A percentile compares a stretch with the other conserved stretches of the same genome.
Conservation (phyloP, 2,797 vertebrate genomes). For the Pelobates cultripes region DNA sequence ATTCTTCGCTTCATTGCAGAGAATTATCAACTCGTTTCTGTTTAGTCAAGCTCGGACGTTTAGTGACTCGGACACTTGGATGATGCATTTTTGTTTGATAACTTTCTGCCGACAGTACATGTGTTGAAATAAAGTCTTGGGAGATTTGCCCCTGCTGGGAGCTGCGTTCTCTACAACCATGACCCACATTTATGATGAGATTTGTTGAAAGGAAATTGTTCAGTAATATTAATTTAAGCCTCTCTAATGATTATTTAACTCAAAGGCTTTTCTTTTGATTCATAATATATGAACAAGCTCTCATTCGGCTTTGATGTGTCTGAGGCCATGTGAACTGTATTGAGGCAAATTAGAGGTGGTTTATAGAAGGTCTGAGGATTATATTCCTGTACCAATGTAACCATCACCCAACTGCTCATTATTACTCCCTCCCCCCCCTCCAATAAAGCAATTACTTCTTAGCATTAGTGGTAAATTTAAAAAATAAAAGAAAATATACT, state of each 20-base stretch:
- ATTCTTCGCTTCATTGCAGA: no score
- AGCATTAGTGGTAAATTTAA: no score
- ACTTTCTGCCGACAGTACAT: no score
- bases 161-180: neutral
- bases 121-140: no score
- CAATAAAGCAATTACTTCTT: no score
- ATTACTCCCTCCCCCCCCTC: neutral
- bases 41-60: no score
- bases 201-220: constrained; percentile 3
- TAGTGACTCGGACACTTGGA: no score
- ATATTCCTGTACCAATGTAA: constrained; percentile 1
- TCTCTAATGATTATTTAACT: constrained; percentile 40
- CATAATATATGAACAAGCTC: constrained; percentile 6
- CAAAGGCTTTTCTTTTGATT: constrained; percentile 18
- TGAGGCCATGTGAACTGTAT: constrained; percentile 2
- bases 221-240: constrained; percentile 13
- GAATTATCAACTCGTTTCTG: no score
- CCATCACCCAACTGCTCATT: neutral
- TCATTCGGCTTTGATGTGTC: constrained; percentile 30
- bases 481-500: no score
- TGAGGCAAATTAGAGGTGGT: constrained; percentile 22
- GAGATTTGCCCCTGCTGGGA: no score
- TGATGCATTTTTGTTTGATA: no score
- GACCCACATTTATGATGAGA: constrained; percentile 11
- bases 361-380: constrained; percentile 25